These are phyloP conservation scores for Xestia rhomboidea DNA, from an alignment of 2,888 invertebrate genomes.

Conservation along the genomic window DNA sequence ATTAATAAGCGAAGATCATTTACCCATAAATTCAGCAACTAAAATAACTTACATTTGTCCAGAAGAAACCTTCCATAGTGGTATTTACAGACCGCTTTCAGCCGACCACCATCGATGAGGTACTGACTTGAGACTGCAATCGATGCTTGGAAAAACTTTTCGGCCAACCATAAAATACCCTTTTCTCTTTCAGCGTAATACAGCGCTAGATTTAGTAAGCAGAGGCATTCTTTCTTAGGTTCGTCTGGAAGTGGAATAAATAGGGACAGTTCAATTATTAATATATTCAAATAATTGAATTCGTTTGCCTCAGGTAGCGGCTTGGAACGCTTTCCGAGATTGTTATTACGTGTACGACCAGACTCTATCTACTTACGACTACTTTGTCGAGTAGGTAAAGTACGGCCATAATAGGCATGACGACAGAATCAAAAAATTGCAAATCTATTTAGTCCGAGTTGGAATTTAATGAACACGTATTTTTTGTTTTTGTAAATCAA, in stretches of 20 bases:
- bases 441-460: too few species aligned
- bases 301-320: not conserved
- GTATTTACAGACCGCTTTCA: slow-evolving; percentile 88
- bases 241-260: slow-evolving; percentile 71
- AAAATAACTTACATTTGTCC: slow-evolving; percentile 85
- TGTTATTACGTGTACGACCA: not conserved
- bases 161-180: slow-evolving; percentile 91
- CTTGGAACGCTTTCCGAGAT: not conserved
- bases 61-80: slow-evolving; percentile 89
- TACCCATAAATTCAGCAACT: not conserved
- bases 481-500: too few species aligned
- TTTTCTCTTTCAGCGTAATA: slow-evolving; percentile 84
- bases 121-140: slow-evolving; percentile 86
- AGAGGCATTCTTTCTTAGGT: slow-evolving; percentile 82
- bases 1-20: not conserved
- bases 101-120: slow-evolving; percentile 86
- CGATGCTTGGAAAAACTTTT: slow-evolving; percentile 87
- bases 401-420: not conserved
- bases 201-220: slow-evolving; percentile 83
- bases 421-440: too few species aligned
- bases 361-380: not conserved
- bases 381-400: not conserved
- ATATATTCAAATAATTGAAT: not conserved
- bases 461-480: too few species aligned
- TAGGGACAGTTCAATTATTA: not conserved